Evolutionary conservation across 2,113 vertebrate species (phyloP).

Genomic region (Vireo altiloquus): DNA sequence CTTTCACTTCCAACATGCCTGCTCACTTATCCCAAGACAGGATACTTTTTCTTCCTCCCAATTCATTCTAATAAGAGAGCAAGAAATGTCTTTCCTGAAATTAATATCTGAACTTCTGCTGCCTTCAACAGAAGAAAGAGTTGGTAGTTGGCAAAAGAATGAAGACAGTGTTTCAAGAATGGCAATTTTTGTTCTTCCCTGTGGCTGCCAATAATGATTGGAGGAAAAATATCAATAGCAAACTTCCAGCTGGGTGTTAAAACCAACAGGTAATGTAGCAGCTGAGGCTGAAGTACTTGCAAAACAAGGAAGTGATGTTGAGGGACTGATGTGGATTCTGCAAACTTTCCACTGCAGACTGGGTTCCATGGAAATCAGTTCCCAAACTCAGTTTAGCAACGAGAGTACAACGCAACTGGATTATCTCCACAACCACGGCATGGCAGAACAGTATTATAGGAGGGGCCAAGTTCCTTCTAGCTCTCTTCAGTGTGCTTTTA

Average conservation of each 20-base stretch:
- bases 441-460: neutral
- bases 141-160: neutral
- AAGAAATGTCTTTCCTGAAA: neutral
- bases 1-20: neutral
- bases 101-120: neutral
- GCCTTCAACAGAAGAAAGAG: neutral
- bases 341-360: neutral
- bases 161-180: neutral
- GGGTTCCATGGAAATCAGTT: neutral
- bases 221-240: neutral
- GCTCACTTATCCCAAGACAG: neutral
- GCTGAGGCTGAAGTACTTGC: neutral
- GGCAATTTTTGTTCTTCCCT: neutral
- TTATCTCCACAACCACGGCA: neutral
- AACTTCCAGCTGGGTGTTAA: neutral
- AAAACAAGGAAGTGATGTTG: neutral
- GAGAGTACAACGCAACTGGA: neutral
- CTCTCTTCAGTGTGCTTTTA: neutral
- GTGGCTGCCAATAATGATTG: neutral
- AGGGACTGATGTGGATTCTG: neutral
- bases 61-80: neutral
- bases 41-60: neutral
- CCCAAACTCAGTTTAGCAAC: neutral
- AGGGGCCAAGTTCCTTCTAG: neutral
- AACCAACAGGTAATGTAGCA: neutral